Percentiles rank a stretch among this genome's conserved stretches.
phyloP scores from a whole-genome alignment of 2,888 invertebrate genomes.

The Halictus quadricinctus region DNA sequence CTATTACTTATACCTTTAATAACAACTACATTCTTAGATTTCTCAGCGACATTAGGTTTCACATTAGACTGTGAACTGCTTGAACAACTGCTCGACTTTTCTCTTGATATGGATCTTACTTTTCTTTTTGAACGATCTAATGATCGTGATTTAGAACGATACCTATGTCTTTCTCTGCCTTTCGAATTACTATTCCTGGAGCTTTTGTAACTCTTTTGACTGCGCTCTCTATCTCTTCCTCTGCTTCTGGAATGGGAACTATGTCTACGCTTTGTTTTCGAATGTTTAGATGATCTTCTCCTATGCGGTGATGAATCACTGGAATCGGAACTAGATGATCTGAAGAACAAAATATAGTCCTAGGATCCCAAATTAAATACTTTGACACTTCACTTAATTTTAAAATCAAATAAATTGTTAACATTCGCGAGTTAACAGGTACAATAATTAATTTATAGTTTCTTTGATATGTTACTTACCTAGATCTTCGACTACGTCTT shows the following conservation, averaged over 20 bases:
- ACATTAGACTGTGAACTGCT: conserved; percentile 77
- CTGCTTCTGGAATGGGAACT: conserved; percentile 77
- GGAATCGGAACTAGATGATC: conserved; percentile 77
- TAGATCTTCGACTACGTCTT: conserved; percentile 72
- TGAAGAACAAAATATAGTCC: conserved; percentile 46
- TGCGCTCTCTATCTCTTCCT: conserved; percentile 72
- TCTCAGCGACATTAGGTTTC: conserved; percentile 70
- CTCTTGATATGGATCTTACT: conserved; percentile 76
- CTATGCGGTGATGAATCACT: conserved; percentile 77
- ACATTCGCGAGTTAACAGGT: neutral
- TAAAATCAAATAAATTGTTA: neutral
- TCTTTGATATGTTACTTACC: conserved; percentile 47
- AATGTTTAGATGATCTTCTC: conserved; percentile 75
- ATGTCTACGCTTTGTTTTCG: conserved; percentile 75
- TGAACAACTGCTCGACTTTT: conserved; percentile 78
- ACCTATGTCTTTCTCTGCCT: conserved; percentile 75
- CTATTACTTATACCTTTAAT: conserved; percentile 70
- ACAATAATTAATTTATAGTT: neutral
- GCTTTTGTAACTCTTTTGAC: conserved; percentile 75
- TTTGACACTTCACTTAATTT: neutral
- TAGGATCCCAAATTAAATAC: neutral
- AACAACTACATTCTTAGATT: conserved; percentile 59
- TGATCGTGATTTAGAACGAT: conserved; percentile 75
- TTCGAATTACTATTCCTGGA: conserved; percentile 73
- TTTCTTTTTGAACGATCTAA: conserved; percentile 72